Evolutionary conservation across 2,888 invertebrate genomes (phyloP).

Genomic region (Lycophotia porphyrea): DNA sequence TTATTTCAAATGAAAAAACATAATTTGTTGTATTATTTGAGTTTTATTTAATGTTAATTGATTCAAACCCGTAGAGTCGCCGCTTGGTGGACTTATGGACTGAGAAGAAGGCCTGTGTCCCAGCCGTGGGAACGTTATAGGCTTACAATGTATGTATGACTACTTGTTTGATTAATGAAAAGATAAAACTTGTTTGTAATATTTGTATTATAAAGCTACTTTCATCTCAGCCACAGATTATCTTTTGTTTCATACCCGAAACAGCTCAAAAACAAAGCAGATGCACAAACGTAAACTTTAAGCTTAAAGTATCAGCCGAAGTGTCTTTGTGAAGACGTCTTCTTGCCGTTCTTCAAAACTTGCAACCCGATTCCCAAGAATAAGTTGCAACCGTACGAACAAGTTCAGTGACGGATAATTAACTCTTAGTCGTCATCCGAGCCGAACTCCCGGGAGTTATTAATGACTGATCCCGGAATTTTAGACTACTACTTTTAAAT

Average conservation of each 20-base stretch:
- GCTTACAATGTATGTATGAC: neutral
- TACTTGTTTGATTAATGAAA: neutral
- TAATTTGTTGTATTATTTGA: neutral
- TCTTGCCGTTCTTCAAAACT: slow-evolving; percentile 45
- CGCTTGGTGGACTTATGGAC: neutral
- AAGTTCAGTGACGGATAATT: slow-evolving; percentile 65
- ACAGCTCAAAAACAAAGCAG: slow-evolving; percentile 17
- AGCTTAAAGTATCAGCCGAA: slow-evolving; percentile 26
- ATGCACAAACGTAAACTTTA: slow-evolving; percentile 22
- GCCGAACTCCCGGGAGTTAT: slow-evolving; percentile 33
- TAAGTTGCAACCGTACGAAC: slow-evolving; percentile 51
- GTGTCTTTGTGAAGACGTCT: slow-evolving; percentile 48
- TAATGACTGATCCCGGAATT: slow-evolving; percentile 28
- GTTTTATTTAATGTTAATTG: neutral
- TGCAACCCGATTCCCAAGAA: slow-evolving; percentile 43
- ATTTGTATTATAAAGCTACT: neutral
- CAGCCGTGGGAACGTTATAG: neutral
- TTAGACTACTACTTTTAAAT: neutral
- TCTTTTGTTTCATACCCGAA: neutral
- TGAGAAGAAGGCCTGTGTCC: neutral
- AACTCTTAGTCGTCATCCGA: slow-evolving; percentile 55
- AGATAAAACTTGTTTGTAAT: neutral
- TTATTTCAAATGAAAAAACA: neutral
- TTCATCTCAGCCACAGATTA: neutral
- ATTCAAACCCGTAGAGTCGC: neutral